phyloP scores from a whole-genome alignment of 1,140 invertebrate genomes.

The Zaprionus ghesquierei region DNA sequence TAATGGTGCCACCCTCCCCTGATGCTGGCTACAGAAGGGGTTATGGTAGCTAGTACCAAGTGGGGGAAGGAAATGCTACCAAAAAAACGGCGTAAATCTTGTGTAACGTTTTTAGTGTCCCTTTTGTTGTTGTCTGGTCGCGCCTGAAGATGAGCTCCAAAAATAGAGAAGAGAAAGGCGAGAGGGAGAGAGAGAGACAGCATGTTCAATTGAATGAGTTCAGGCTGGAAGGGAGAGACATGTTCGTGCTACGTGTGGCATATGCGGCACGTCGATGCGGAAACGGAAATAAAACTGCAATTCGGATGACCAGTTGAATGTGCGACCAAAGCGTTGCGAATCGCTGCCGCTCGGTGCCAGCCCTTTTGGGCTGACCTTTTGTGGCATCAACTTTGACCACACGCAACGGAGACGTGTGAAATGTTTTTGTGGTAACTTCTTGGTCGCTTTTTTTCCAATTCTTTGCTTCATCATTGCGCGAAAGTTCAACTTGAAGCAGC shows the following conservation, averaged over 20 bases:
- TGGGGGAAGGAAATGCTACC: background rate
- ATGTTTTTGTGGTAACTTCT: conserved; percentile 49
- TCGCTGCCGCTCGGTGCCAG: conserved; percentile 41
- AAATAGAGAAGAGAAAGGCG: background rate
- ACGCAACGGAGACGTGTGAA: conserved; percentile 21
- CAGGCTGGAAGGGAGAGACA: background rate
- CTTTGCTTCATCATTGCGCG: conserved; percentile 13
- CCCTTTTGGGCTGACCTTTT: conserved; percentile 7
- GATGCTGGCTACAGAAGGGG: background rate
- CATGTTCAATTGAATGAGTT: conserved; percentile 39
- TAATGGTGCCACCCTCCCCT: conserved; percentile 43
- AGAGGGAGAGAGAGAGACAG: background rate
- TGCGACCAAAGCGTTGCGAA: conserved; percentile 59
- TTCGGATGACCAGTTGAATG: conserved; percentile 71
- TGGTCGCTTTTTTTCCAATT: background rate
- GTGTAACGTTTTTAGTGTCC: conserved; percentile 65
- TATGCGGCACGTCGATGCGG: conserved; percentile 49
- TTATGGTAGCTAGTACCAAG: background rate
- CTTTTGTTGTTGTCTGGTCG: conserved; percentile 37
- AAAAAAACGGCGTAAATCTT: conserved; percentile 67
- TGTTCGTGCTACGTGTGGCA: conserved; percentile 19
- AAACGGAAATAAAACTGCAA: conserved; percentile 75
- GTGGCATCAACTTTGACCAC: conserved; percentile 3
- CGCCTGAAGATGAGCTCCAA: conserved; percentile 32
- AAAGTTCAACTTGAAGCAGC: background rate